Conservation (phyloP, 2,888 invertebrate genomes). For the Eumacrocentrus americanus region DNA sequence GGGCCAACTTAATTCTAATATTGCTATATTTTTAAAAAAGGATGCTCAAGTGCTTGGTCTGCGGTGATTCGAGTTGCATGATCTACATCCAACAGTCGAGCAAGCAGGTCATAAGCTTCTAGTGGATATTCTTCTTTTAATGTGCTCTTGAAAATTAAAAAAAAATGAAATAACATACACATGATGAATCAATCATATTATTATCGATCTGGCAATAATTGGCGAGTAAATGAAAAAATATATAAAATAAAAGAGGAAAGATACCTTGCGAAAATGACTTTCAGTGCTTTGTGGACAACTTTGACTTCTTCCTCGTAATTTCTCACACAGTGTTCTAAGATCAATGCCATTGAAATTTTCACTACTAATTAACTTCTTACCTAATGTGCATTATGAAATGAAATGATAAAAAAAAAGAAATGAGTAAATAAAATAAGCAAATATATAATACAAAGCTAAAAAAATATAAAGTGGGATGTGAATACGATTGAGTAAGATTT, state of each 20-base stretch:
- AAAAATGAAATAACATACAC: background rate
- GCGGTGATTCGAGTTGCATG: constrained; percentile 78
- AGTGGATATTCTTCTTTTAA: constrained; percentile 66
- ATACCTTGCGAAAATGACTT: constrained; percentile 47
- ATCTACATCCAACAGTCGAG: constrained; percentile 77
- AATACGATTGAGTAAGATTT: background rate
- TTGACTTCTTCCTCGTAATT: constrained; percentile 50
- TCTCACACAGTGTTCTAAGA: constrained; percentile 53
- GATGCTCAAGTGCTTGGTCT: constrained; percentile 75
- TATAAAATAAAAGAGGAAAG: constrained; percentile 31
- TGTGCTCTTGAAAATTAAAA: constrained; percentile 41
- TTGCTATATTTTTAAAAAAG: constrained; percentile 66
- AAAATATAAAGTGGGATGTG: constrained; percentile 1
- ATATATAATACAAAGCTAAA: constrained; percentile 16
- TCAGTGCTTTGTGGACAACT: constrained; percentile 25
- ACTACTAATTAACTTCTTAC: constrained; percentile 65
- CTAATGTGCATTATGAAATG: constrained; percentile 42
- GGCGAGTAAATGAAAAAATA: background rate
- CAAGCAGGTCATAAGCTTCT: constrained; percentile 76
- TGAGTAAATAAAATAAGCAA: constrained; percentile 26
- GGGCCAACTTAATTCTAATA: constrained; percentile 27
- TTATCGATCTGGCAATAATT: constrained; percentile 6
- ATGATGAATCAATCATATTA: constrained; percentile 19
- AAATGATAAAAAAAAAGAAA: constrained; percentile 19
- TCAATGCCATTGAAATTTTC: constrained; percentile 64